A percentile compares a stretch with the other conserved stretches of the same genome.
These are phyloP conservation scores for Muscicapa striata DNA, from an alignment of 2,797 vertebrate genomes.

Conservation along the genomic window DNA sequence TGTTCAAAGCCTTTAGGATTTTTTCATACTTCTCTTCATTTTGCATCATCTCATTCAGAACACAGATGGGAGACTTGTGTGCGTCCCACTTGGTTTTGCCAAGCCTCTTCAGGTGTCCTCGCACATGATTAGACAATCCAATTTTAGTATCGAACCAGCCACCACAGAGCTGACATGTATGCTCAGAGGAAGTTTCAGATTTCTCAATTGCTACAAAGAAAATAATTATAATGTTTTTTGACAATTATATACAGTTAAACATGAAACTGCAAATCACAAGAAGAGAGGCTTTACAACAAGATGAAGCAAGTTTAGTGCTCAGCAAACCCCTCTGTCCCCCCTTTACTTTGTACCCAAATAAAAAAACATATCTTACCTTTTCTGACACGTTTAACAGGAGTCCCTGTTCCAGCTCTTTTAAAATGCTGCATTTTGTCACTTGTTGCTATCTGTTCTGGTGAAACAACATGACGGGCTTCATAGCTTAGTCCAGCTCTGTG, in stretches of 20 bases:
- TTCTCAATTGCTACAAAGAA: slow-evolving; percentile 84
- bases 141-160: slow-evolving; percentile 97
- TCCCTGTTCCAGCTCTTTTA: slow-evolving; percentile 85
- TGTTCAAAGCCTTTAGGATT: slow-evolving; percentile 92
- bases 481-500: slow-evolving; percentile 94
- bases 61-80: slow-evolving; percentile 91
- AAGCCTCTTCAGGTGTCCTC: slow-evolving; percentile 97
- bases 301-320: background rate
- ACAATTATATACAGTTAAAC: background rate
- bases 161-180: slow-evolving; percentile 94
- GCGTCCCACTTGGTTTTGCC: slow-evolving; percentile 89
- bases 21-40: slow-evolving; percentile 95
- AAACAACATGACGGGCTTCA: slow-evolving; percentile 90
- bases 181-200: slow-evolving; percentile 86
- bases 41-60: slow-evolving; percentile 96
- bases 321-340: background rate
- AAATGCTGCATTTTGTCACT: slow-evolving; percentile 92
- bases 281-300: background rate
- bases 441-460: slow-evolving; percentile 91
- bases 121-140: slow-evolving; percentile 97
- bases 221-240: slow-evolving; percentile 35
- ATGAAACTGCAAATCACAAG: background rate
- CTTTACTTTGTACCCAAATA: background rate
- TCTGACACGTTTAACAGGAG: slow-evolving; percentile 87
- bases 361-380: slow-evolving; percentile 82